These are phyloP conservation scores for Hipposideros armiger DNA, from an alignment of 2,113 vertebrate genomes.

Conservation along the genomic window DNA sequence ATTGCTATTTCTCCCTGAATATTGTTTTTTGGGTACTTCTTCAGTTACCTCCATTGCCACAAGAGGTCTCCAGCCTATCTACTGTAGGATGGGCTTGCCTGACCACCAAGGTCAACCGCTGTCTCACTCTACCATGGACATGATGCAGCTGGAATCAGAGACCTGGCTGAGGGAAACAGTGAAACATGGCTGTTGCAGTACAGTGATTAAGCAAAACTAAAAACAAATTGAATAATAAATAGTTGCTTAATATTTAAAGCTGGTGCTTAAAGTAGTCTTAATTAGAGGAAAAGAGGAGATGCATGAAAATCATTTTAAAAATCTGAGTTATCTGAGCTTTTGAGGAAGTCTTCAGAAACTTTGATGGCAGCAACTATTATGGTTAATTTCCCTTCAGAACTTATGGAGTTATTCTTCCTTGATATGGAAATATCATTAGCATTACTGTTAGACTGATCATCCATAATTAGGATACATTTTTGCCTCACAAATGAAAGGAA, in stretches of 20 bases:
- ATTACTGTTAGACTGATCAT: conserved; percentile 40
- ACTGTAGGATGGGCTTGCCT: not conserved
- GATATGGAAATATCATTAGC: conserved; percentile 73
- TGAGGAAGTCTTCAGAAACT: conserved; percentile 54
- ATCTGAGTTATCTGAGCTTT: conserved; percentile 60
- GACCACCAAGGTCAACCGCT: not conserved
- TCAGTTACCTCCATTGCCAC: not conserved
- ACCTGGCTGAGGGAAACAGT: not conserved
- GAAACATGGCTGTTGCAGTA: not conserved
- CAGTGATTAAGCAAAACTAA: conserved; percentile 39
- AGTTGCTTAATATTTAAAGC: conserved; percentile 67
- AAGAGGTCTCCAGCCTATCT: not conserved
- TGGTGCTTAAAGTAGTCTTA: conserved; percentile 54
- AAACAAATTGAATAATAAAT: conserved; percentile 55
- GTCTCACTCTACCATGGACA: not conserved
- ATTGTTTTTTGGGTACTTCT: not conserved
- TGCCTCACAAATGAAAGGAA: conserved; percentile 60
- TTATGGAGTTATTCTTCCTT: conserved; percentile 65
- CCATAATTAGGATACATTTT: conserved; percentile 67
- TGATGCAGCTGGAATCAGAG: not conserved
- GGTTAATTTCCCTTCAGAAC: conserved; percentile 69
- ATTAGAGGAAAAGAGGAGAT: conserved; percentile 55
- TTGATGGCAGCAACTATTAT: conserved; percentile 27
- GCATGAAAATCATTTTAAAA: conserved; percentile 60
- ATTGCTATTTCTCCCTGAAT: not conserved